Base-by-base conservation (phyloP, 1,140 invertebrate genomes). In the Eubasilissa regina region DNA sequence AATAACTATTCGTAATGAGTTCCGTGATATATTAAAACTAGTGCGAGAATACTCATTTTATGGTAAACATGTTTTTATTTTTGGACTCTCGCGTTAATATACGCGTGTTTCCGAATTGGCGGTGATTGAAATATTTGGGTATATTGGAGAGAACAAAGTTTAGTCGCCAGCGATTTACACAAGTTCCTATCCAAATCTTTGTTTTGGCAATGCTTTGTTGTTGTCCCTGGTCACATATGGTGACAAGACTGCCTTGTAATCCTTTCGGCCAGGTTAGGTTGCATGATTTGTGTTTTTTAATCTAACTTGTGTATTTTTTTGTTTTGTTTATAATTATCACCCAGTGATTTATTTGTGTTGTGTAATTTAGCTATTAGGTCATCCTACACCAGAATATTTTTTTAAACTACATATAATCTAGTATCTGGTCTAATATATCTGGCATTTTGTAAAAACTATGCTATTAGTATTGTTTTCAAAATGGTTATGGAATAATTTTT, bases 21-120 rank as follows among this genome's bases (percentile, higher is more conserved):
- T 75, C 73, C 58, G 75, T 25, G 56, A 56, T 47, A n/a, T 35
- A 47, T 62, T 15, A 12, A 77, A 62, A 66, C 35, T 21, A 15
- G 48, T 35, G 53, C 21, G 44, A 56, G 58, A 51, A 77, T 53
- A 19, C 44, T 44, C 56, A 62, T 77, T 77, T 77, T 77, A 53
- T 77, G 51, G 19, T 47, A 53, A 77, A 77, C 75, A 77, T 77
- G 25, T 77, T 64, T 62, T 77, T 77, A 77, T 77, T 77, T 77
- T 77, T 77, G 75, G 75, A 64, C 47, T 25, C 58, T 53, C 44
- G 44, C 60, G 48, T 64, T 75, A 66, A 9, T n/a, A 3, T 68
- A n/a, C 12, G 11, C n/a, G 43, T n/a, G 44, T 68, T 47, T 68
- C 43, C 35, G 35, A 68, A n/a, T 45, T n/a, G n/a, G 12, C 21